Evolutionary conservation across 2,113 vertebrate genomes (phyloP).

Genomic region (Atractosteus spatula): DNA sequence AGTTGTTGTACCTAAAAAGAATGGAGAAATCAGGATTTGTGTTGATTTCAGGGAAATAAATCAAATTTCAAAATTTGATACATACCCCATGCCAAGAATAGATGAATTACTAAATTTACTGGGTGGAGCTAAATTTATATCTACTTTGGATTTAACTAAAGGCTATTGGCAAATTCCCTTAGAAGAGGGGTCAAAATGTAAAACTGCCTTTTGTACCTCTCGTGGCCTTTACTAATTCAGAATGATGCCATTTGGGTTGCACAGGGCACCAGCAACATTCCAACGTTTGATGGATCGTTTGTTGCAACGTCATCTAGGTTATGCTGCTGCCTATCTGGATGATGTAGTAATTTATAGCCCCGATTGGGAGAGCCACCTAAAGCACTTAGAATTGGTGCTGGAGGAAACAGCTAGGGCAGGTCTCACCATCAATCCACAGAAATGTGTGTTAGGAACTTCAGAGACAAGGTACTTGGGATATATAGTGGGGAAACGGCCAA

Average conservation of each 20-base stretch:
- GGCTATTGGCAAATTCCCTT: conserved; percentile 17
- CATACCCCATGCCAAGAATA: conserved; percentile 9
- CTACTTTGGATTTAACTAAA: conserved; percentile 10
- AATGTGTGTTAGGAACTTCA: too few relatives aligned
- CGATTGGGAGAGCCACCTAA: too few relatives aligned
- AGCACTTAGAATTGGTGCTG: too few relatives aligned
- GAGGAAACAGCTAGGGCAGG: too few relatives aligned
- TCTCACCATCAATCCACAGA: too few relatives aligned
- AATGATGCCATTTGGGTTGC: conserved; percentile 7
- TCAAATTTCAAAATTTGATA: conserved; percentile 9
- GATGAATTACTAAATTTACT: not conserved
- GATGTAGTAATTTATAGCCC: too few relatives aligned
- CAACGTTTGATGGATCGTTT: conserved; percentile 1
- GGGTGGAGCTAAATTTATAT: not conserved
- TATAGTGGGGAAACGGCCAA: too few relatives aligned
- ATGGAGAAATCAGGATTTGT: conserved; percentile 3
- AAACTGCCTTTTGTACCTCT: not conserved
- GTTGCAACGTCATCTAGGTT: not conserved
- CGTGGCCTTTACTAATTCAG: not conserved
- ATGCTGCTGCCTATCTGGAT: not conserved
- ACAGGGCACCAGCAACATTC: conserved; percentile 1
- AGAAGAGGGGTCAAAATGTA: not conserved
- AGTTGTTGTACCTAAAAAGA: not conserved
- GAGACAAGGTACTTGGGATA: too few relatives aligned
- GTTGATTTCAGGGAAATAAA: conserved; percentile 13